Evolutionary conservation across 2,888 invertebrate genomes (phyloP).

Genomic region (Marronus borbonicus): DNA sequence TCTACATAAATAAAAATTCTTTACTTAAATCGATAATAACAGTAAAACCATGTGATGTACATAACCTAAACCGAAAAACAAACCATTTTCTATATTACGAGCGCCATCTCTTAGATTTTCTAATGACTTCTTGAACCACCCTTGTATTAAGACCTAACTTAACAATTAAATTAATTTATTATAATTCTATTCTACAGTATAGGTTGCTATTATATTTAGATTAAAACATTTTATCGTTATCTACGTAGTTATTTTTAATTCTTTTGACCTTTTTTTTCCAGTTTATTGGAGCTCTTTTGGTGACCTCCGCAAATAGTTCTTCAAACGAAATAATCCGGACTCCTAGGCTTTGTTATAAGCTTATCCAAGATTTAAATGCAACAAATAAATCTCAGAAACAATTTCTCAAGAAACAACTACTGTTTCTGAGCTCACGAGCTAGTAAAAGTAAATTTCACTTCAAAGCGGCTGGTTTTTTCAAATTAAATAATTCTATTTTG

Average conservation of each 20-base stretch:
- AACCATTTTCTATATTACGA: no score
- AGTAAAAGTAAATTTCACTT: constrained; percentile 21
- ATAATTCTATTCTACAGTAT: no score
- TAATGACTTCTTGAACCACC: no score
- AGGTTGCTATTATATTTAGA: no score
- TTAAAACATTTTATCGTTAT: no score
- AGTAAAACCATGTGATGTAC: no score
- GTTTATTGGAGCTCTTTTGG: constrained; percentile 28
- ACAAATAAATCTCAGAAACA: constrained; percentile 8
- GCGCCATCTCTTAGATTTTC: no score
- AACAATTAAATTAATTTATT: background rate
- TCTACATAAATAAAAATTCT: no score
- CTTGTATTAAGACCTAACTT: no score
- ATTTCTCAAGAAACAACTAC: constrained; percentile 24
- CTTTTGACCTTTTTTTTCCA: constrained; percentile 15
- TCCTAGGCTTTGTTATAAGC: constrained; percentile 34
- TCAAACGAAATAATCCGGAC: constrained; percentile 25
- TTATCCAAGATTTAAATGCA: constrained; percentile 14
- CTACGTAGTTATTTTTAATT: background rate
- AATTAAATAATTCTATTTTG: constrained; percentile 28
- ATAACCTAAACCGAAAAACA: no score
- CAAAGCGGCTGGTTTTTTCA: constrained; percentile 39
- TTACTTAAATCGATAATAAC: no score
- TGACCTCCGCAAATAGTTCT: constrained; percentile 18
- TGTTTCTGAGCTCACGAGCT: constrained; percentile 7